A percentile compares a stretch with the other conserved stretches of the same genome.
Conservation (phyloP, 1,140 invertebrate species). For the Danaus melanippus region DNA sequence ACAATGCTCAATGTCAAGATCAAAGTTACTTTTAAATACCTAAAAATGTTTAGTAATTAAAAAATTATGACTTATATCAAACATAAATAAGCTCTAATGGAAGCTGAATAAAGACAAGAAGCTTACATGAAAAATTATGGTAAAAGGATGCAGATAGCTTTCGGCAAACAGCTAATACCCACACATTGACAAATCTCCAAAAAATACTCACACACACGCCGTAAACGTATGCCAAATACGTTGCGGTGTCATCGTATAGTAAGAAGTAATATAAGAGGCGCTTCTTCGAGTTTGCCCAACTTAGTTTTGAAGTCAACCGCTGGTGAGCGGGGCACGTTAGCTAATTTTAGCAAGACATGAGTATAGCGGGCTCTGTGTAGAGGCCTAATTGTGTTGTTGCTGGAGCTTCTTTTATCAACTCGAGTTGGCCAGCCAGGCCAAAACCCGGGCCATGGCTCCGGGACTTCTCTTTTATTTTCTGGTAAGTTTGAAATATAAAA, state of each 20-base stretch:
- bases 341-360: slow-evolving; percentile 43
- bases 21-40: too few relatives aligned
- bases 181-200: slow-evolving; percentile 36
- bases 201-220: slow-evolving; percentile 27
- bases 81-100: too few relatives aligned
- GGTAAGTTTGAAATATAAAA: slow-evolving; percentile 35
- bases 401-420: slow-evolving; percentile 19
- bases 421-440: slow-evolving; percentile 35
- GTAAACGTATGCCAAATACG: slow-evolving; percentile 57
- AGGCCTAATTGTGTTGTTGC: slow-evolving; percentile 39
- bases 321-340: slow-evolving; percentile 59
- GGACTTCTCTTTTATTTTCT: slow-evolving; percentile 52
- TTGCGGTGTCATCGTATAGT: slow-evolving; percentile 64
- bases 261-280: slow-evolving; percentile 70
- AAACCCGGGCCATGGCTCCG: slow-evolving; percentile 59
- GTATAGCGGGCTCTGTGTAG: slow-evolving; percentile 36
- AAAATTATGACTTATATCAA: too few relatives aligned
- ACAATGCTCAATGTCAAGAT: too few relatives aligned
- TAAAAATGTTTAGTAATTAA: too few relatives aligned
- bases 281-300: slow-evolving; percentile 68
- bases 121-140: slow-evolving; percentile 14
- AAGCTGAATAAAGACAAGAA: background rate
- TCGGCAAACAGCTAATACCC: slow-evolving; percentile 28
- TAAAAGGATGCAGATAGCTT: slow-evolving; percentile 25
- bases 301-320: slow-evolving; percentile 63